Evolutionary conservation across 2,888 invertebrate species (phyloP), one percentile per base, ranked within the genome.

Genomic region (Drosophila falleni): DNA sequence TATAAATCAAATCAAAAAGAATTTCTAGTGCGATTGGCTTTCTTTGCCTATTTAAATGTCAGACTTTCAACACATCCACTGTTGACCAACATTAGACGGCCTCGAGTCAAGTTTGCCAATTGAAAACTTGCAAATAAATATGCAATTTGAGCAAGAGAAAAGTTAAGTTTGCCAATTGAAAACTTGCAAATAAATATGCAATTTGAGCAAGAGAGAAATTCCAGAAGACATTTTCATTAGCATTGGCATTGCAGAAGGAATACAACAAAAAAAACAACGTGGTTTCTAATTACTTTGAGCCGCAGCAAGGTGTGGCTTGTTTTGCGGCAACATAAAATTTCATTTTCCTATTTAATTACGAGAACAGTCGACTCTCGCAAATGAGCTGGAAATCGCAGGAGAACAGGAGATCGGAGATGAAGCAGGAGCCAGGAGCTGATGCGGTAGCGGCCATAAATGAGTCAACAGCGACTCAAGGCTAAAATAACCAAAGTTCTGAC

Each of bases 341-440:
- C 65, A 85, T 78, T 78, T 87, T 76, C 62, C 74, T 85, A 80
- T 77, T 87, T 89, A 78, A 87, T 89, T 87, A 68, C 76, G 13
- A 71, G 68, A 82, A 69, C 61, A 64, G 56, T 61, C 55, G 37
- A 68, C 65, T 49, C 56, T 49, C 50, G 67, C 79, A 81, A 74
- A 80, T 81, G 71, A 73, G 64, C 68, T 54, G 63, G 49, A 26
- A 44, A 44, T 61, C n/a, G 63, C 49, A 23, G 29, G 42, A 9
- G 0, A 2, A 47, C 26, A 5, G 44, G 5, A 29, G 4, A 46
- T 13, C 2, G 37, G 3, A 19, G 41, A 16, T 13, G 46, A 4
- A 15, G 68, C 46, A 15, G 50, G 11, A 42, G 49, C 49, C 46
- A 15, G 50, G 11, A 42, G 49, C 49, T n/a, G 55, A 44, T 51